A percentile compares a stretch with the other conserved stretches of the same genome.
Conservation (phyloP, 2,113 vertebrate species). For the Gnathonemus echidnorhynchus region DNA sequence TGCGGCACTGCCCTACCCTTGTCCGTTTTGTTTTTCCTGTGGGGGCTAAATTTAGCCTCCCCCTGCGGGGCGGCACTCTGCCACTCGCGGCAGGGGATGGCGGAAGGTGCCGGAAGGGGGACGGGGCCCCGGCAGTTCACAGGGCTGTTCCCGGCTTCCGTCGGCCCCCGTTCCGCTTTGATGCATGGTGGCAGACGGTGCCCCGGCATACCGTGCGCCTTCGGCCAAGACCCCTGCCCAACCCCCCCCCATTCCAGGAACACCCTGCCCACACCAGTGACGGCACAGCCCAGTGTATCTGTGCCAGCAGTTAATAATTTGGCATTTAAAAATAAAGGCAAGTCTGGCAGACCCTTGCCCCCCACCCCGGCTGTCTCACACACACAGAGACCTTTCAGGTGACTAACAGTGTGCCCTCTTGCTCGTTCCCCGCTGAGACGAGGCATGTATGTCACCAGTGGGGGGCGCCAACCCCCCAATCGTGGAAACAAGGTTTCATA, state of each 20-base stretch:
- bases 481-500: neutral
- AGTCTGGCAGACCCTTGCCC: neutral
- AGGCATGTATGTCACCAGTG: neutral
- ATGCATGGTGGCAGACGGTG: neutral
- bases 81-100: neutral
- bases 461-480: neutral
- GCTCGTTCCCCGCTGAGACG: neutral
- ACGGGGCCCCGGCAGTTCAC: neutral
- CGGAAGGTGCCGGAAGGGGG: neutral
- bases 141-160: neutral
- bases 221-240: neutral
- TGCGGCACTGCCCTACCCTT: neutral
- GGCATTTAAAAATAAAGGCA: neutral
- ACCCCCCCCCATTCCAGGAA: neutral
- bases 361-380: neutral
- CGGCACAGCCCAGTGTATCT: neutral
- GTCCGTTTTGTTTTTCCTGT: neutral
- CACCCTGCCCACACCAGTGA: neutral
- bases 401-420: neutral
- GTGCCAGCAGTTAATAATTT: neutral
- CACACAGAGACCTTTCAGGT: neutral
- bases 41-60: conserved; percentile 4
- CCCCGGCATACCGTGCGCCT: neutral
- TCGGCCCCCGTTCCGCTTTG: neutral
- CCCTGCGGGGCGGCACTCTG: neutral